Percentiles rank a stretch among this genome's conserved stretches.
Evolutionary conservation across 2,888 invertebrate genomes (phyloP).

Genomic region (Nomada hirtipes): DNA sequence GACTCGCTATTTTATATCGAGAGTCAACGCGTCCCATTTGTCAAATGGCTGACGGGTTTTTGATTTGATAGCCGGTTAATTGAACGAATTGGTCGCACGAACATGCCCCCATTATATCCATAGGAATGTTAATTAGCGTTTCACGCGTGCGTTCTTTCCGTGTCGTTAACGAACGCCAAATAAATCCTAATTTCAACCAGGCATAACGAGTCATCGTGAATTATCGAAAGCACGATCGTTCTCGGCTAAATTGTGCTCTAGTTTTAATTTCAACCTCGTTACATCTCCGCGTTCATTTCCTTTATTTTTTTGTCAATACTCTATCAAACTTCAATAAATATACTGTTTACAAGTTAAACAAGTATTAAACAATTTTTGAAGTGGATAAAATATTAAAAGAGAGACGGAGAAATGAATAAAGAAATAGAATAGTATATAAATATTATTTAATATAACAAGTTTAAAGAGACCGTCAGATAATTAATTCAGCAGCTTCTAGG

Average conservation of each 20-base stretch:
- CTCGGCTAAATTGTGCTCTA: slow-evolving; percentile 5
- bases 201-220: not conserved
- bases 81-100: not conserved
- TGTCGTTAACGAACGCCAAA: not conserved
- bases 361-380: too few relatives aligned
- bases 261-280: slow-evolving; percentile 8
- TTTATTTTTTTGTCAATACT: slow-evolving; percentile 2
- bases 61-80: slow-evolving; percentile 25
- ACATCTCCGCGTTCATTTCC: not conserved
- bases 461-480: too few relatives aligned
- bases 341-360: too few relatives aligned
- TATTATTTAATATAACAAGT: too few relatives aligned
- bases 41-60: slow-evolving; percentile 32
- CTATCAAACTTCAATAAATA: too few relatives aligned
- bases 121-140: slow-evolving; percentile 32
- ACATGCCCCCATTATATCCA: not conserved
- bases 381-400: too few relatives aligned
- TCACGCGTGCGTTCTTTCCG: not conserved
- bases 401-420: too few relatives aligned
- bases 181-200: slow-evolving; percentile 25
- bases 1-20: not conserved
- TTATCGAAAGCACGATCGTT: not conserved
- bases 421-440: too few relatives aligned
- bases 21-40: not conserved
- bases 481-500: too few relatives aligned